These are phyloP conservation scores for Gerris lacustris DNA, from an alignment of 2,888 invertebrate genomes.

Conservation along the genomic window DNA sequence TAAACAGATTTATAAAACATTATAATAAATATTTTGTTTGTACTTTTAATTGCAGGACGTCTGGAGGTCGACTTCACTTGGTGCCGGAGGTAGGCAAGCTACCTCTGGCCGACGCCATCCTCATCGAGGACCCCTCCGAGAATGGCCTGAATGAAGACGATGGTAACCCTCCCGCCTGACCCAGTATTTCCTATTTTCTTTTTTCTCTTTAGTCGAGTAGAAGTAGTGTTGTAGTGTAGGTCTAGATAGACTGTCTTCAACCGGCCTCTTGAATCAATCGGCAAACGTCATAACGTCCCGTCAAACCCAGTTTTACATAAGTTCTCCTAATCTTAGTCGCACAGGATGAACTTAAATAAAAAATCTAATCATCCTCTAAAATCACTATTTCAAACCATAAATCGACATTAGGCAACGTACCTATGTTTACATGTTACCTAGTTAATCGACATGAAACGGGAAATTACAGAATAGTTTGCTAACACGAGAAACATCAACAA, in stretches of 20 bases:
- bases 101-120: constrained; percentile 66
- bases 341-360: too few species aligned
- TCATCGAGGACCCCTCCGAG: constrained; percentile 73
- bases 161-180: constrained; percentile 22
- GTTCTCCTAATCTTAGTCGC: too few species aligned
- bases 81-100: constrained; percentile 70
- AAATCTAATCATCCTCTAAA: too few species aligned
- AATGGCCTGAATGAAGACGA: constrained; percentile 49
- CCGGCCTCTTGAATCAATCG: not conserved
- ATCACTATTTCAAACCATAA: too few species aligned
- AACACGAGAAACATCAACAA: too few species aligned
- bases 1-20: not conserved
- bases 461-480: too few species aligned
- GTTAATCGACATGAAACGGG: too few species aligned
- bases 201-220: constrained; percentile 9
- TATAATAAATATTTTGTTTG: not conserved
- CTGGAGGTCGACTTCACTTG: constrained; percentile 75
- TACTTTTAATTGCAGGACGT: constrained; percentile 40
- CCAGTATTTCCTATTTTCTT: constrained; percentile 18
- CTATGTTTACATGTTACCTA: too few species aligned
- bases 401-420: too few species aligned
- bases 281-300: too few species aligned
- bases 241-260: too few species aligned
- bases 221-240: not conserved
- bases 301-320: too few species aligned